phyloP scores from a whole-genome alignment of 2,797 vertebrate species.

The Lates japonicus region DNA sequence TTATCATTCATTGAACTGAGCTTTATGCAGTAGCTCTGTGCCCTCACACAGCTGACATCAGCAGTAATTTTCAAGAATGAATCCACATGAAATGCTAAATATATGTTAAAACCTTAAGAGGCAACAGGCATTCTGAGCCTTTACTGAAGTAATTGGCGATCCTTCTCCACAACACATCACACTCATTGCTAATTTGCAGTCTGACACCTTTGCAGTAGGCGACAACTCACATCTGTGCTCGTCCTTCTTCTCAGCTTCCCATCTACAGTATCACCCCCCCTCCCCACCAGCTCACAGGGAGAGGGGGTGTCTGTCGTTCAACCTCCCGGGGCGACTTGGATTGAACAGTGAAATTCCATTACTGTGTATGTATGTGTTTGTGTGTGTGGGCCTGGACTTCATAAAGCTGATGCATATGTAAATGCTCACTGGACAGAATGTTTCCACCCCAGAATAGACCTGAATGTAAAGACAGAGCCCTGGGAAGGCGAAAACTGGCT shows the following conservation, averaged over 20 bases:
- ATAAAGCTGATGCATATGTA: conserved; percentile 12
- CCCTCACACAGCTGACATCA: neutral
- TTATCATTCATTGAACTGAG: neutral
- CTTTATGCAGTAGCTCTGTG: neutral
- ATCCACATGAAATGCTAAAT: neutral
- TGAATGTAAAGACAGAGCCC: conserved; percentile 41
- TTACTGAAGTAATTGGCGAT: neutral
- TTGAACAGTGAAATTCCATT: conserved; percentile 20
- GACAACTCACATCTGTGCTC: conserved; percentile 5
- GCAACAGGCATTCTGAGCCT: no score
- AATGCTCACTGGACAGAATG: conserved; percentile 21
- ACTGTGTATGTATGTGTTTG: conserved; percentile 5
- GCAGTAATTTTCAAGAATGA: neutral
- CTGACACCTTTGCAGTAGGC: neutral
- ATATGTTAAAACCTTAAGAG: neutral
- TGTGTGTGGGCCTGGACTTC: neutral
- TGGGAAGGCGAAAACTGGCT: neutral
- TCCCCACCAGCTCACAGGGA: no score
- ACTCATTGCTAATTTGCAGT: conserved; percentile 2
- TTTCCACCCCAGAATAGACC: conserved; percentile 59
- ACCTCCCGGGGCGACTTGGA: conserved; percentile 43
- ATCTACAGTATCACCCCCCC: neutral
- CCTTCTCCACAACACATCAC: neutral
- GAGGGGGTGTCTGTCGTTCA: conserved; percentile 11
- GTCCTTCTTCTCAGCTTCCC: conserved; percentile 8